Evolutionary conservation across 2,113 vertebrate species (phyloP), one percentile per base, ranked within the genome.

Genomic region (Toxotes jaculatrix): DNA sequence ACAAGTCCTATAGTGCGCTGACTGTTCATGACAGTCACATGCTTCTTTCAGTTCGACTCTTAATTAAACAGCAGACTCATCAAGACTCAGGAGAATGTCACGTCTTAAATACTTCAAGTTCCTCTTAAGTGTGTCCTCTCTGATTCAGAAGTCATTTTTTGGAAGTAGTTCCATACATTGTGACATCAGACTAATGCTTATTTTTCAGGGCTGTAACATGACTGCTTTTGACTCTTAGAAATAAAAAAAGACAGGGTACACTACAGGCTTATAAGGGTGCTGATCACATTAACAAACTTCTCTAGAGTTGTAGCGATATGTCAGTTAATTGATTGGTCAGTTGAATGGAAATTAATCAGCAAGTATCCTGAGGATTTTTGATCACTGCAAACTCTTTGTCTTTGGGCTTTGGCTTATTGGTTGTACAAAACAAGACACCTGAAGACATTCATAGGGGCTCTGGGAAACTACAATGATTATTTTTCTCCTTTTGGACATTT

Each of bases 51-150:
- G 53, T 78, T 42, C 60, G 61, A n/a, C 8, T 82, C 56, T 57
- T 85, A 80, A 87, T 85, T 84, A 77, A 51, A 27, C 66, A 23
- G 11, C 56, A 43, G 55, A 74, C 34, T 63, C 64, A 36, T 55
- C 23, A 21, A 43, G 51, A 60, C 83, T 80, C 88, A 3, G 23
- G 85, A 78, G 89, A 40, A 7, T 64, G 21, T 1, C 3, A 19
- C 40, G 16, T 34, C 49, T 86, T 85, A 85, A 86, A 66, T 77
- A 85, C 83, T 9, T 49, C 16, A 12, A 66, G 40, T 61, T 85
- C 32, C n/a, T 32, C 47, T 68, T 51, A 5, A 32, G 27, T 10
- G 5, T 12, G 12, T 56, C 23, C 38, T 56, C 14, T 57, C 17
- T 31, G 0, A 3, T 19, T 51, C 42, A 43, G n/a, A 12, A 27